These are phyloP conservation scores for Chirona hameri DNA, from an alignment of 2,888 invertebrate genomes.

Conservation along the genomic window DNA sequence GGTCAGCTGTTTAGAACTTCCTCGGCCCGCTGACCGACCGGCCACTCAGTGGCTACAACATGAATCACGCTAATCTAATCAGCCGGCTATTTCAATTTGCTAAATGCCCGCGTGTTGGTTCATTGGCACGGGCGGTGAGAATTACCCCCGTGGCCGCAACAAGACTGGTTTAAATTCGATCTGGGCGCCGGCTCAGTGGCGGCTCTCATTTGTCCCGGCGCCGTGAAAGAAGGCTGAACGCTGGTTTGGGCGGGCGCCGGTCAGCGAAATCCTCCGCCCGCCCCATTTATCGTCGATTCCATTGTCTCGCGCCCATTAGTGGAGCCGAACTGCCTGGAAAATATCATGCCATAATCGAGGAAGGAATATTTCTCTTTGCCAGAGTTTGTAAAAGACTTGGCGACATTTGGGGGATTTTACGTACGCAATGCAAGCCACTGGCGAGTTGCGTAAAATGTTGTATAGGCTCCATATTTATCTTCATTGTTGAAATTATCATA, in stretches of 20 bases:
- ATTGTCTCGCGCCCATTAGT: slow-evolving; percentile 14
- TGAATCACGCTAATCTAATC: slow-evolving; percentile 22
- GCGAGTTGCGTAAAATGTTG: too few relatives aligned
- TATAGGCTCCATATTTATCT: too few relatives aligned
- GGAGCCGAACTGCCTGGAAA: not conserved
- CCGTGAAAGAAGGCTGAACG: not conserved
- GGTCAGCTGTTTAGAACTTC: not conserved
- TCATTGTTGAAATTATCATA: too few relatives aligned
- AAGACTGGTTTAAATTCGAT: slow-evolving; percentile 13
- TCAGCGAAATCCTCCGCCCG: not conserved
- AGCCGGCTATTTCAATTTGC: not conserved
- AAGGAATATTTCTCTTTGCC: not conserved
- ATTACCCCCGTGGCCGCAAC: not conserved
- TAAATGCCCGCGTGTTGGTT: slow-evolving; percentile 5
- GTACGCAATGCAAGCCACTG: too few relatives aligned
- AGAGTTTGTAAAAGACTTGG: not conserved
- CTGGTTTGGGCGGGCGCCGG: not conserved
- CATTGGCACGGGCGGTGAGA: not conserved
- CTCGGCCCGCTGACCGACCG: not conserved
- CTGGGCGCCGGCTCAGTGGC: not conserved
- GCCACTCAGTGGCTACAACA: not conserved
- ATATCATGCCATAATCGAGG: not conserved
- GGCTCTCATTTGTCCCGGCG: not conserved
- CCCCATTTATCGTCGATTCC: slow-evolving; percentile 1
- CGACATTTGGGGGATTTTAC: too few relatives aligned